Evolutionary conservation across 2,888 invertebrate genomes (phyloP), one percentile per base, ranked within the genome.

Genomic region (Xiphydria camelus): DNA sequence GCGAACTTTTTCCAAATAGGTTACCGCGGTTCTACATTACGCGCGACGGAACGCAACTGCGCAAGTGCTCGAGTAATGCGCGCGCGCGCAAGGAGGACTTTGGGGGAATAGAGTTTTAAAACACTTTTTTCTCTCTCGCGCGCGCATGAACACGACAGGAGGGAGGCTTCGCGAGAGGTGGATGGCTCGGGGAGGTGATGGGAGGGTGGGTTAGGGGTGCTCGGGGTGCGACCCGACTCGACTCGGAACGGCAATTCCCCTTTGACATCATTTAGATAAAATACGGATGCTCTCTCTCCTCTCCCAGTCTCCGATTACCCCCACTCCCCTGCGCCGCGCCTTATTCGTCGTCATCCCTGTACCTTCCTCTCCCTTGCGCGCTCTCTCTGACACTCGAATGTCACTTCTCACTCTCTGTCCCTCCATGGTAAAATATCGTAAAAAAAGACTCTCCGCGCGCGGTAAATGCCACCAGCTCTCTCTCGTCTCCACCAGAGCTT

Each of bases 181-280:
- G n/a, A n/a, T n/a, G n/a, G n/a, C n/a, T n/a, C n/a, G n/a, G n/a
- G n/a, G n/a, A n/a, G n/a, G n/a, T n/a, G n/a, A n/a, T 41, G 34
- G 43, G 31, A 23, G 44, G 37, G 37, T 31, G 41, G 39, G 47
- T 26, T 41, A 40, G 45, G 54, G 49, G 41, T 39, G 23, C 39
- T 46, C 47, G 49, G 60, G 50, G 58, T 53, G 45, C 57, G 58
- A 59, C 54, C 53, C 59, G 55, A 56, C 49, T 47, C 14, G 52
- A 51, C 56, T 45, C 47, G 42, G 45, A 53, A 53, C 55, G 41
- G 41, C 45, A 47, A 41, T 57, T 57, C 60, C 62, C 64, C 64
- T 71, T 70, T 70, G 67, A 66, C 66, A 66, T 67, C 65, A 64
- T 72, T 70, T 66, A 62, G 63, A 69, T 70, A 67, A 71, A 70